Conservation (phyloP, 2,888 invertebrate genomes). For the Xylocampa areola region DNA sequence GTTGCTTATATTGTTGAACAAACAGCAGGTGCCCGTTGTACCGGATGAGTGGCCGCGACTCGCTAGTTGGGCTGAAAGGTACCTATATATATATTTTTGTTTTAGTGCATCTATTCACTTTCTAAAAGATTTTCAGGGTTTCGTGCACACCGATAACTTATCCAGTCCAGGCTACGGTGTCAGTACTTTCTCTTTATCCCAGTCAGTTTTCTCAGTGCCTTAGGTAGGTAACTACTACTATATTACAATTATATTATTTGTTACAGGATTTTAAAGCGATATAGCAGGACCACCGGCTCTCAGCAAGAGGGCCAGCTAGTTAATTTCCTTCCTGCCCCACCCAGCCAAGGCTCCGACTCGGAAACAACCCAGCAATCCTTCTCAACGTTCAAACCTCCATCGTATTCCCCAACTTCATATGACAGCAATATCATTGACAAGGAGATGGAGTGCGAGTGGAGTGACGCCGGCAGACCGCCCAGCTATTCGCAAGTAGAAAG, state of each 20-base stretch:
- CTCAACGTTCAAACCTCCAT: slow-evolving; percentile 87
- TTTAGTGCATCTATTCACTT: too few relatives aligned
- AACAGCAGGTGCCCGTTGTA: slow-evolving; percentile 93
- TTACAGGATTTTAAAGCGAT: slow-evolving; percentile 91
- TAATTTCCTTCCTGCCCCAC: slow-evolving; percentile 92
- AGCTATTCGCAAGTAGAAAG: slow-evolving; percentile 85
- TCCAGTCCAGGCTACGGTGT: too few relatives aligned
- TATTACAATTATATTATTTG: too few relatives aligned
- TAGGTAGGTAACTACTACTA: too few relatives aligned
- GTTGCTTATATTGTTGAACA: slow-evolving; percentile 94
- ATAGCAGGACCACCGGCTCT: slow-evolving; percentile 88
- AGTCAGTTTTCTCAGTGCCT: too few relatives aligned
- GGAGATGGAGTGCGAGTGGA: slow-evolving; percentile 87
- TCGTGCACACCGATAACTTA: too few relatives aligned
- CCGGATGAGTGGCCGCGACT: slow-evolving; percentile 96
- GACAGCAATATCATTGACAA: slow-evolving; percentile 82
- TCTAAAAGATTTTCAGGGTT: too few relatives aligned
- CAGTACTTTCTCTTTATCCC: too few relatives aligned
- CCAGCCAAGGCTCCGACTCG: slow-evolving; percentile 82
- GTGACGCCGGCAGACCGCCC: slow-evolving; percentile 86
- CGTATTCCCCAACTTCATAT: slow-evolving; percentile 88
- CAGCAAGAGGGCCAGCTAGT: slow-evolving; percentile 94
- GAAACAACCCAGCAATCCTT: slow-evolving; percentile 84
- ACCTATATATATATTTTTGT: slow-evolving; percentile 43
- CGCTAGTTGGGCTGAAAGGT: slow-evolving; percentile 95